Base-by-base conservation (phyloP, 2,888 invertebrate genomes). In the Alloscopus bannaensis region DNA sequence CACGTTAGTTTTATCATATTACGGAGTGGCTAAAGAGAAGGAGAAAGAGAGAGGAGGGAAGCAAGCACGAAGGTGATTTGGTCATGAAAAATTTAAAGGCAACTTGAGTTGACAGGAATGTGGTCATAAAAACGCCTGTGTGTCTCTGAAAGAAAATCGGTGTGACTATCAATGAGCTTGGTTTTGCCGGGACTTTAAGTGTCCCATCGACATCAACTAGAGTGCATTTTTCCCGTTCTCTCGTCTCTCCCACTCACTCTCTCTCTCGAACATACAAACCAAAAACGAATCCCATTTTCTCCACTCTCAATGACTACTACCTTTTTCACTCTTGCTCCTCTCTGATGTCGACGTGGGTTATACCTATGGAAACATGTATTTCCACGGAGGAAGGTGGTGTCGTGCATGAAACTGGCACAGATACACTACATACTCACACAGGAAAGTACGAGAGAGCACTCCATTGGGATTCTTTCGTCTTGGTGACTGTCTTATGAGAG, bases 41-140 rank as follows among this genome's bases (percentile, higher is more conserved):
- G 47, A 13, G 36, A 36, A 36, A 36, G 13, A 13, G 36, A 13
- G 6, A 8, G 36, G 13, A 13, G 36, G 24, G 16, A 31, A 11
- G 60, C 11, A 22, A 40, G 45, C 28, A 73, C 57, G 69, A 40
- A 52, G 73, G 73, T 73, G 73, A 73, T 73, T 73, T 73, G 78
- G 78, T 64, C 66, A 75, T 80, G 71, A 75, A 75, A 75, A 80
- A 80, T 75, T 80, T 80, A 75, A 64, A 80, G 42, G 70, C 60
- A 71, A 76, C 55, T 81, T 76, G 68, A 71, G 76, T 68, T 77
- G 76, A 81, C 76, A 81, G 40, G 66, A 81, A 81, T 62, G 76
- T 69, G 65, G 62, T 71, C 71, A 57, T 76, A 76, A 76, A 77
- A 55, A 45, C 40, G 59, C 47, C 40, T 42, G 29, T 55, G 55